phyloP scores from a whole-genome alignment of 2,113 vertebrate species.

The Meriones unguiculatus region DNA sequence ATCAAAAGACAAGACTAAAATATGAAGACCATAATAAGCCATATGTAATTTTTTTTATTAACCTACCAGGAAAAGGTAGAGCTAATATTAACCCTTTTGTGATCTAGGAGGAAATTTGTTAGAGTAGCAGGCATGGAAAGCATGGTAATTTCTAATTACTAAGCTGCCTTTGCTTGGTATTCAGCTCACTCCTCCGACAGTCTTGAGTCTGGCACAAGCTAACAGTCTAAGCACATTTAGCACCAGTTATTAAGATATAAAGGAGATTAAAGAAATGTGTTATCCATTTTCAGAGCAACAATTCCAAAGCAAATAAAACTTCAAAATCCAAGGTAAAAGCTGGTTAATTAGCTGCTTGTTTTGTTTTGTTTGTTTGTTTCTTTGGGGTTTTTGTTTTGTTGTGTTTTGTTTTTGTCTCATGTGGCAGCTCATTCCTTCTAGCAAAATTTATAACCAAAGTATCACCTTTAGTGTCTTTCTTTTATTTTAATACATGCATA shows the following conservation, averaged over 20 bases:
- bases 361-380: too few relatives aligned
- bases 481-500: not conserved
- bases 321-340: not conserved
- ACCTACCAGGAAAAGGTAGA: not conserved
- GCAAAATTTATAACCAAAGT: not conserved
- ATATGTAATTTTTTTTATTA: not conserved
- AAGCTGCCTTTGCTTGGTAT: not conserved
- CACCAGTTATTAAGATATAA: not conserved
- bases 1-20: not conserved
- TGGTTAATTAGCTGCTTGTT: not conserved
- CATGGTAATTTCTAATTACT: not conserved
- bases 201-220: not conserved
- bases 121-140: not conserved
- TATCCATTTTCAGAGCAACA: not conserved
- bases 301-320: not conserved
- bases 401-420: not conserved
- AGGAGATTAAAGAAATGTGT: constrained; percentile 11
- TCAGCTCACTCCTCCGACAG: not conserved
- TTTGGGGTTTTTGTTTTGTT: too few relatives aligned
- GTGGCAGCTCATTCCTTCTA: not conserved
- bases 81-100: not conserved
- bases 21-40: constrained; percentile 14
- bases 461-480: not conserved
- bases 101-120: not conserved
- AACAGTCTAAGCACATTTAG: not conserved